These are phyloP conservation scores for Percopsis transmontana DNA, from an alignment of 2,113 vertebrate genomes.

Conservation along the genomic window DNA sequence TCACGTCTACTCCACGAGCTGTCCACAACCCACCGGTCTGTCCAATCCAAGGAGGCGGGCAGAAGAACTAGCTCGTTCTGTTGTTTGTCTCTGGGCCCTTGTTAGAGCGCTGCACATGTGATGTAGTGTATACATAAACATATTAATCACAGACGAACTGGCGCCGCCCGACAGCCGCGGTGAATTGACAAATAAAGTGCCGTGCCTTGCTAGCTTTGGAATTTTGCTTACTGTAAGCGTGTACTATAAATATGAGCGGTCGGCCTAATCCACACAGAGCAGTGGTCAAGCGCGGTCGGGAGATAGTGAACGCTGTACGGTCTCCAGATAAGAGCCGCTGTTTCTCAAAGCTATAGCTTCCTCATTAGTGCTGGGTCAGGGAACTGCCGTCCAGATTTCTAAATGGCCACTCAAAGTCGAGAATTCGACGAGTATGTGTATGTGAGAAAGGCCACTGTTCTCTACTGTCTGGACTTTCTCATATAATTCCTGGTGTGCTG, in stretches of 20 bases:
- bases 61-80: no score
- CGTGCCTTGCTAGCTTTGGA: slow-evolving; percentile 4
- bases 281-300: slow-evolving; percentile 60
- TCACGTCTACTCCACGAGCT: slow-evolving; percentile 61
- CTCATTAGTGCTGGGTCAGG: slow-evolving; percentile 76
- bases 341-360: slow-evolving; percentile 48
- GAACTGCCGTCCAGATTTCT: slow-evolving; percentile 75
- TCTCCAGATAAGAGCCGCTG: slow-evolving; percentile 58
- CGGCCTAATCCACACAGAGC: slow-evolving; percentile 55
- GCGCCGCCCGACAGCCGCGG: no score
- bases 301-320: slow-evolving; percentile 62
- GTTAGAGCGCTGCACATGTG: no score
- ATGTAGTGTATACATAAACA: slow-evolving; percentile 9
- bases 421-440: slow-evolving; percentile 35
- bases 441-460: slow-evolving; percentile 5
- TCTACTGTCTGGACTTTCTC: no score
- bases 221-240: slow-evolving; percentile 49
- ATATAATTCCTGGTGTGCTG: no score
- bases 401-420: slow-evolving; percentile 71
- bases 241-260: slow-evolving; percentile 36
- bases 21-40: slow-evolving; percentile 38
- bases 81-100: slow-evolving; percentile 26
- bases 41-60: slow-evolving; percentile 18
- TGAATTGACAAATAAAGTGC: slow-evolving; percentile 1
- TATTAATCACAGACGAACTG: slow-evolving; percentile 3